A percentile compares a stretch with the other conserved stretches of the same genome.
Conservation (phyloP, 2,797 vertebrate genomes). For the Tinamus major region DNA sequence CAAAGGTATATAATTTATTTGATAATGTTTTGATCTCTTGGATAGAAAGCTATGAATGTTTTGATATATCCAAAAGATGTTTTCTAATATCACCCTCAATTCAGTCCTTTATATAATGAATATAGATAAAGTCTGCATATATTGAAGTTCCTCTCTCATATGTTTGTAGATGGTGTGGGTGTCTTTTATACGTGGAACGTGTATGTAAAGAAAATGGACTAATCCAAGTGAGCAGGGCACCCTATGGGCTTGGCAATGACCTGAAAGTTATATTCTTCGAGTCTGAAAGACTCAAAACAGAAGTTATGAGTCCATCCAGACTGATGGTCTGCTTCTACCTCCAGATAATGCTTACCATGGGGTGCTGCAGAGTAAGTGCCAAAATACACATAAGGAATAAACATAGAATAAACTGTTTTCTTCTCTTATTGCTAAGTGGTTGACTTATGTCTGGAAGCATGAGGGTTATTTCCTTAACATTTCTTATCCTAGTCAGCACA, state of each 20-base stretch:
- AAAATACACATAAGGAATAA: not conserved
- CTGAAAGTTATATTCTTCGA: not conserved
- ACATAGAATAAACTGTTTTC: not conserved
- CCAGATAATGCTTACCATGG: not conserved
- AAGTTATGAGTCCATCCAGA: not conserved
- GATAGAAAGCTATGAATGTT: not conserved
- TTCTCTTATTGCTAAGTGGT: not conserved
- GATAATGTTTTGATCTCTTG: not conserved
- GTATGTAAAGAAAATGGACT: not conserved
- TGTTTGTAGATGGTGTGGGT: not conserved
- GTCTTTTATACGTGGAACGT: not conserved
- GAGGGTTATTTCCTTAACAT: conserved; percentile 16
- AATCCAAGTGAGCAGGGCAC: not conserved
- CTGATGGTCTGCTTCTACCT: not conserved
- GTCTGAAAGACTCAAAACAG: not conserved
- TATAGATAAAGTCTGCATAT: not conserved
- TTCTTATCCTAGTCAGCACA: not conserved
- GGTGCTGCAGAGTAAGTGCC: not conserved
- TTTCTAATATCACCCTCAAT: not conserved
- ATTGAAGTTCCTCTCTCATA: not conserved
- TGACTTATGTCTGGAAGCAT: conserved; percentile 2
- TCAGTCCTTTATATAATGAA: not conserved
- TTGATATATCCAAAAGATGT: conserved; percentile 4
- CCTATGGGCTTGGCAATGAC: not conserved
- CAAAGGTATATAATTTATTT: not conserved